Conservation (phyloP, 1,140 invertebrate species). For the Musca vetustissima region DNA sequence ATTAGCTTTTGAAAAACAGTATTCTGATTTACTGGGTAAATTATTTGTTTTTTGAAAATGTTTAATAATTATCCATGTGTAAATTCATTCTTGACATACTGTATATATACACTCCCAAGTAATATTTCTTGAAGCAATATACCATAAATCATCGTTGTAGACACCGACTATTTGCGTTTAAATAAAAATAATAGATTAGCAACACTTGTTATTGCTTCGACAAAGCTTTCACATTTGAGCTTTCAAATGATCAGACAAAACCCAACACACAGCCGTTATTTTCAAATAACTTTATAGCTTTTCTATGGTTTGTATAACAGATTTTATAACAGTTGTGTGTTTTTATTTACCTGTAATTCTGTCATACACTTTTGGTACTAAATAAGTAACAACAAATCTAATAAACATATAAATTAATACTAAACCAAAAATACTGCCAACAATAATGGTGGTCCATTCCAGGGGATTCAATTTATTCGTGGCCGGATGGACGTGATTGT, state of each 20-base stretch:
- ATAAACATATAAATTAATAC: conserved; percentile 48
- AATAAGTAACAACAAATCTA: conserved; percentile 45
- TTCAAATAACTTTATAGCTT: neutral
- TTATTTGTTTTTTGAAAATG: too few relatives aligned
- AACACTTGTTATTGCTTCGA: neutral
- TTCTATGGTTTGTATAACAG: conserved; percentile 1
- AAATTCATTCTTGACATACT: too few relatives aligned
- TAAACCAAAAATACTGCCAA: conserved; percentile 48
- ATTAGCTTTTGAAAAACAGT: too few relatives aligned
- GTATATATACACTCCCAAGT: too few relatives aligned
- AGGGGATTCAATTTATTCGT: conserved; percentile 46
- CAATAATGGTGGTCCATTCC: conserved; percentile 50
- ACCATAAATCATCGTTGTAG: too few relatives aligned
- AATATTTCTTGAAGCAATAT: too few relatives aligned
- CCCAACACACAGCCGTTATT: neutral
- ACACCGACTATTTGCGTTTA: too few relatives aligned
- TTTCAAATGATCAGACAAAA: neutral
- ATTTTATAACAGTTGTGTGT: neutral
- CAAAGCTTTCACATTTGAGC: neutral
- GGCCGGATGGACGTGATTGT: conserved; percentile 48
- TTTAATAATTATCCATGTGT: too few relatives aligned
- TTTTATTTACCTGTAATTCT: conserved; percentile 22
- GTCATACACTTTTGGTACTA: conserved; percentile 45
- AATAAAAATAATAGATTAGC: neutral
- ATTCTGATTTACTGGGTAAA: too few relatives aligned